Base-by-base conservation (phyloP, 2,888 invertebrate genomes). In the Griposia aprilina region DNA sequence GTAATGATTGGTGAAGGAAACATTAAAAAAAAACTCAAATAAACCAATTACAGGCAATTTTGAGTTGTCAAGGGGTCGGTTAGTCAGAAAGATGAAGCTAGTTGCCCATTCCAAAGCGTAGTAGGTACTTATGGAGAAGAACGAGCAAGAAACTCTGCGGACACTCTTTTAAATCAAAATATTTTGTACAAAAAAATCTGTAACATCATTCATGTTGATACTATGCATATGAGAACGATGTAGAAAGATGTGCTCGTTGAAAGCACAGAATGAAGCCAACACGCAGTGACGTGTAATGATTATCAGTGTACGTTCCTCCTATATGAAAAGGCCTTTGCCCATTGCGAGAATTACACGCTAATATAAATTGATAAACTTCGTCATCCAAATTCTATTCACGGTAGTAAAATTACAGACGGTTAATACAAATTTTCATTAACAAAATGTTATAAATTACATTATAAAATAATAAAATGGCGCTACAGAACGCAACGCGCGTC, bases 401-500 rank as follows among this genome's bases (percentile, higher is more conserved):
- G 8, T 55, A 48, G 26, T 79, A 62, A 74, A 74, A 79, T 79
- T 45, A 65, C 41, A 68, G 65, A 13, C 69, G 62, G 20, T 71
- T 77, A 60, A 78, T 67, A 81, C 71, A 55, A 67, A 81, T 81
- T 81, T 81, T 77, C 71, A 77, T 52, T 77, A 77, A 60, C 50
- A 71, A 73, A 81, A 83, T 69, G 55, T 69, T 59, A 81, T 78
- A 83, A 74, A 78, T 76, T 73, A 68, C 66, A 23, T 76, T 70
- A 73, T 30, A 48, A 48, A 77, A 76, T 78, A 74, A 73, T 85
- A 80, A 80, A 76, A 85, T 74, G 70, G 17, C 74, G 78, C 67
- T 41, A n/a, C 50, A n/a, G 45, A 57, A 72, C 67, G 30, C 74
- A 73, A 82, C 55, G 83, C 23, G 62, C 74, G 84, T 76, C 75